Evolutionary conservation across 2,797 vertebrate species (phyloP), one percentile per base, ranked within the genome.

Genomic region (Nothura maculosa): DNA sequence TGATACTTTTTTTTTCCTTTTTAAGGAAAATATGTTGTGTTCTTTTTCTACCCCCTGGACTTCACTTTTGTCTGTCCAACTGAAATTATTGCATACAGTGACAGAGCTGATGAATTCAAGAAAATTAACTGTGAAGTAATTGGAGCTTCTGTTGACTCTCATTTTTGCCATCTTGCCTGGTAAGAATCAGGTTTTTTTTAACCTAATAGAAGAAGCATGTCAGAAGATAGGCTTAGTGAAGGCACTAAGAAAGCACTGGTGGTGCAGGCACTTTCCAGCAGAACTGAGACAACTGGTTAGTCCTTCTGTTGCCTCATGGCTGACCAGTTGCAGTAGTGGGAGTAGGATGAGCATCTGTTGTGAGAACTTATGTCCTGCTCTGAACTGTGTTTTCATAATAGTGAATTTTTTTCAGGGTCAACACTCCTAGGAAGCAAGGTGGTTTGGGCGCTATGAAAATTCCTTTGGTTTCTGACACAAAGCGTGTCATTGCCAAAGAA

Each of bases 61-160:
- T 99, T 99, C 97, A 99, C 99, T 54, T 99, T 99, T 74, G 99
- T 99, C 57, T 99, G 99, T 88, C 99, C 99, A 9, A 99, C 99
- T 40, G 99, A 99, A 98, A 99, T 99, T 85, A 99, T 99, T 72
- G 99, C 99, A 18, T 99, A 99, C 97, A 99, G 99, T 70, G 99
- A 99, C 4, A 98, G 99, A 13, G 98, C 98, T 4, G 99, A 98
- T 1, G 98, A 99, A 55, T 99, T 99, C 97, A 98, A 93, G 97
- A 99, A 99, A 96, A 98, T 99, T 13, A 98, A 97, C 95, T 99
- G 99, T 81, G 99, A 99, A 97, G 98, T 99, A 90, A 99, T 99
- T 81, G 99, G 98, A 50, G 99, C 98, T 74, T 99, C 99, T 36
- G 99, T 99, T 81, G 99, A 99, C 96, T 99, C 99, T 6, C 99